phyloP scores from a whole-genome alignment of 2,888 invertebrate species.

The Nemoura dubitans region DNA sequence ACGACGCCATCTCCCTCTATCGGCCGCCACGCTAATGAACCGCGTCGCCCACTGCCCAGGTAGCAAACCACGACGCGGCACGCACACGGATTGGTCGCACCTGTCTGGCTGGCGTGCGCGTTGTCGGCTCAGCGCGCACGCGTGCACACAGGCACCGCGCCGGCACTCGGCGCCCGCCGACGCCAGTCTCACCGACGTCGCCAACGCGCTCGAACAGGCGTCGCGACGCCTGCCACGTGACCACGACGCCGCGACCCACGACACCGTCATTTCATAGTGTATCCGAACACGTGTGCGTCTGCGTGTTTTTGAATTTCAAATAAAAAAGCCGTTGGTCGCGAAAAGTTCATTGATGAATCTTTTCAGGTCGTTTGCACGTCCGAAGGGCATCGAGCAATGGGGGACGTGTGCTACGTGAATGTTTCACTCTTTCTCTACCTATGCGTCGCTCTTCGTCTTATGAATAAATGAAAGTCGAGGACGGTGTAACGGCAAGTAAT shows the following conservation, averaged over 20 bases:
- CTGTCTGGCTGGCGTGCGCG: neutral
- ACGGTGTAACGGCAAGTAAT: neutral
- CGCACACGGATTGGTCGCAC: neutral
- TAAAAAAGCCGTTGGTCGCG: neutral
- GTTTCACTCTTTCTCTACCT: neutral
- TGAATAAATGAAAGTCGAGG: neutral
- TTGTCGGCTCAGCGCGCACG: neutral
- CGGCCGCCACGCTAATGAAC: no score
- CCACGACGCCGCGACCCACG: neutral
- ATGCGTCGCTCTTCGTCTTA: neutral
- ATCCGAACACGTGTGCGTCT: neutral
- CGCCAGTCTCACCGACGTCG: neutral
- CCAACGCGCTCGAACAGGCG: neutral
- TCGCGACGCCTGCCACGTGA: neutral
- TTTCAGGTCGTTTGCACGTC: no score
- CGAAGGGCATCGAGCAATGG: no score
- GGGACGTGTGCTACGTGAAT: neutral
- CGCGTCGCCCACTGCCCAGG: no score
- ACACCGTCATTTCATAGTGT: neutral
- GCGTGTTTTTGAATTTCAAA: neutral
- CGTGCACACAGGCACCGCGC: neutral
- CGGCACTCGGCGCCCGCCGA: neutral
- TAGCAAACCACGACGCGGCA: neutral
- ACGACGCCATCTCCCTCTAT: no score
- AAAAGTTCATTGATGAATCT: no score